These are phyloP conservation scores for Conopomorpha cramerella DNA, from an alignment of 1,140 invertebrate species.

Conservation along the genomic window DNA sequence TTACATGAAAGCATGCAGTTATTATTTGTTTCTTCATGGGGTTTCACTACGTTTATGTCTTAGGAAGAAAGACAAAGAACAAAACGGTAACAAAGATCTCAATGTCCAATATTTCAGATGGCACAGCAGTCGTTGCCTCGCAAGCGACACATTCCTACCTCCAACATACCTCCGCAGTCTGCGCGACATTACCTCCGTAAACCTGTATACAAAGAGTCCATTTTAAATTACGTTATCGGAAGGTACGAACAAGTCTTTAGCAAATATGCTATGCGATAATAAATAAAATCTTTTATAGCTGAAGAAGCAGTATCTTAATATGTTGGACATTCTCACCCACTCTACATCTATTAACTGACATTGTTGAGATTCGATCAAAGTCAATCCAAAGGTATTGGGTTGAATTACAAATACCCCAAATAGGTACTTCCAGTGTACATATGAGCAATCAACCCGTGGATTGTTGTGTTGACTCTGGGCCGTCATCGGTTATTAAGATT, in stretches of 20 bases:
- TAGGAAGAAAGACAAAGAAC: constrained; percentile 44
- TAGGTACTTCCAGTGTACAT: constrained; percentile 19
- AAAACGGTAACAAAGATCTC: constrained; percentile 53
- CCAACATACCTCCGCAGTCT: constrained; percentile 23
- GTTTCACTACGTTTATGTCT: constrained; percentile 57
- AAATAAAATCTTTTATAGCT: too few species aligned
- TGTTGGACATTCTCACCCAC: too few species aligned
- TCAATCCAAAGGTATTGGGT: too few species aligned
- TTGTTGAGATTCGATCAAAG: too few species aligned
- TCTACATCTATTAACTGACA: too few species aligned
- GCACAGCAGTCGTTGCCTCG: constrained; percentile 53
- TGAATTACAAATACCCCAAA: constrained; percentile 20
- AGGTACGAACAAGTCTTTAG: constrained; percentile 39
- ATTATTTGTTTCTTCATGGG: too few species aligned
- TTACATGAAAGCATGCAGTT: too few species aligned
- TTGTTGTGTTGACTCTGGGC: constrained; percentile 50
- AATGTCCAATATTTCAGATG: constrained; percentile 60
- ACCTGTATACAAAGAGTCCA: constrained; percentile 13
- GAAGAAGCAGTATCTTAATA: too few species aligned
- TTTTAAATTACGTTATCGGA: constrained; percentile 18
- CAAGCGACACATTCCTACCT: constrained; percentile 44
- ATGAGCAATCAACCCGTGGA: constrained; percentile 47
- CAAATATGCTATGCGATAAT: constrained; percentile 48
- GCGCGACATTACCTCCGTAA: constrained; percentile 23
- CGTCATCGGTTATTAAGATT: constrained; percentile 57